Percentiles rank a stretch among this genome's conserved stretches.
Conservation (phyloP, 2,113 vertebrate species). For the Rhineura floridana region DNA sequence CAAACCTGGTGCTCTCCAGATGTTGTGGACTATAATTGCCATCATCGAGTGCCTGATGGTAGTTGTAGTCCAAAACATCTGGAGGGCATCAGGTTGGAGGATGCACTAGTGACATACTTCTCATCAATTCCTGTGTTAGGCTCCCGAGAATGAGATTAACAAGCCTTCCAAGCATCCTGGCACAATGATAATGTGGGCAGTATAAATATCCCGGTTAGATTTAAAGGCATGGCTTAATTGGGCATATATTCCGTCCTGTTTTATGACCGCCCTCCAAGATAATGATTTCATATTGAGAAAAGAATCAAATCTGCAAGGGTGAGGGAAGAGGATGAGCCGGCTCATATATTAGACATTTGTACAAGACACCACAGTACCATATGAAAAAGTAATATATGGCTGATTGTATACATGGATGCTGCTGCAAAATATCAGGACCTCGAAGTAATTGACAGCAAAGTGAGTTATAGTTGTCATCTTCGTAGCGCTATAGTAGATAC, state of each 20-base stretch:
- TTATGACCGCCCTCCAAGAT: constrained; percentile 10
- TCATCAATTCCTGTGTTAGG: neutral
- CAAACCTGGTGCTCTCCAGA: no score
- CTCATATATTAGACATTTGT: constrained; percentile 55
- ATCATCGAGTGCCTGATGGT: no score
- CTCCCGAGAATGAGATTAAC: constrained; percentile 18
- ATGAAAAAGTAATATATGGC: constrained; percentile 48
- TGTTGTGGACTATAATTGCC: no score
- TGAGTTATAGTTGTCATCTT: constrained; percentile 54
- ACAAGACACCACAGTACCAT: constrained; percentile 32
- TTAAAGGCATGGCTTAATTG: constrained; percentile 26
- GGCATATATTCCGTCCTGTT: constrained; percentile 10
- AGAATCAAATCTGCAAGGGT: constrained; percentile 10
- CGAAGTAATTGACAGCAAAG: constrained; percentile 14
- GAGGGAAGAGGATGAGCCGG: constrained; percentile 25
- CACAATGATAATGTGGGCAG: constrained; percentile 12
- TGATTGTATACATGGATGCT: constrained; percentile 15
- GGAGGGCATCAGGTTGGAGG: no score
- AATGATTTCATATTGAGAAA: constrained; percentile 33
- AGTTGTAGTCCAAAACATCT: no score
- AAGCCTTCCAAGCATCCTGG: neutral
- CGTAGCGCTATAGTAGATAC: constrained; percentile 31
- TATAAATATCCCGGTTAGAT: constrained; percentile 30
- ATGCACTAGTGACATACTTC: neutral
- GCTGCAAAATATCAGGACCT: constrained; percentile 18